These are phyloP conservation scores for Lordiphosa mommai DNA, from an alignment of 1,140 invertebrate genomes.

Conservation along the genomic window DNA sequence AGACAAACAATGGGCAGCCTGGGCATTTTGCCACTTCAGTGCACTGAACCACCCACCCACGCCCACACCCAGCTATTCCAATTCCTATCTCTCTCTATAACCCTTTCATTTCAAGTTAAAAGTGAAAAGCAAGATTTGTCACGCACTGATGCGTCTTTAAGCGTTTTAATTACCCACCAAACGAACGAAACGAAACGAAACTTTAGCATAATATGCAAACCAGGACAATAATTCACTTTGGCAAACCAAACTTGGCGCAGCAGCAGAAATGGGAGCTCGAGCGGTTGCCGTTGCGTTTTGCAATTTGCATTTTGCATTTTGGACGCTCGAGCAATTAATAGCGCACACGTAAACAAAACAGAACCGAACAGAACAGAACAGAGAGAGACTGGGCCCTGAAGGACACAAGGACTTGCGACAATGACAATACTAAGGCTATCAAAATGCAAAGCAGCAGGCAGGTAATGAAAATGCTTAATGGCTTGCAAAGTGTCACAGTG, in stretches of 20 bases:
- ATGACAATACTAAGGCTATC: slow-evolving; percentile 67
- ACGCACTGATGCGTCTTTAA: slow-evolving; percentile 78
- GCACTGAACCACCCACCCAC: slow-evolving; percentile 19
- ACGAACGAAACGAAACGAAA: slow-evolving; percentile 39
- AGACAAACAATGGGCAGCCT: slow-evolving; percentile 54
- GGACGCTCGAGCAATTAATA: slow-evolving; percentile 70
- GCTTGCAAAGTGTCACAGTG: slow-evolving; percentile 76
- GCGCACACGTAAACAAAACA: slow-evolving; percentile 76
- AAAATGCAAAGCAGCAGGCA: slow-evolving; percentile 73
- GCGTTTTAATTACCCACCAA: slow-evolving; percentile 77
- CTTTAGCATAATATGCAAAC: slow-evolving; percentile 75
- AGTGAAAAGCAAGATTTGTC: slow-evolving; percentile 78
- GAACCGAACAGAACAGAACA: slow-evolving; percentile 6
- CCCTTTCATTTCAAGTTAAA: slow-evolving; percentile 34
- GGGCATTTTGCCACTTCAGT: slow-evolving; percentile 42
- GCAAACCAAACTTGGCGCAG: slow-evolving; percentile 12
- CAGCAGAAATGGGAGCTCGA: slow-evolving; percentile 11
- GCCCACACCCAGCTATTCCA: neutral
- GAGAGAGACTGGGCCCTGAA: neutral
- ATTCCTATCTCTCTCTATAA: neutral
- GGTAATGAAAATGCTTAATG: slow-evolving; percentile 77
- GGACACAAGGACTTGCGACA: slow-evolving; percentile 30
- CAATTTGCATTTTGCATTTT: slow-evolving; percentile 75
- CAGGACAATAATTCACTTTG: slow-evolving; percentile 76
- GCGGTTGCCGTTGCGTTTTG: slow-evolving; percentile 43